Base-by-base conservation (phyloP, 2,113 vertebrate genomes). In the Paramisgurnus dabryanus region DNA sequence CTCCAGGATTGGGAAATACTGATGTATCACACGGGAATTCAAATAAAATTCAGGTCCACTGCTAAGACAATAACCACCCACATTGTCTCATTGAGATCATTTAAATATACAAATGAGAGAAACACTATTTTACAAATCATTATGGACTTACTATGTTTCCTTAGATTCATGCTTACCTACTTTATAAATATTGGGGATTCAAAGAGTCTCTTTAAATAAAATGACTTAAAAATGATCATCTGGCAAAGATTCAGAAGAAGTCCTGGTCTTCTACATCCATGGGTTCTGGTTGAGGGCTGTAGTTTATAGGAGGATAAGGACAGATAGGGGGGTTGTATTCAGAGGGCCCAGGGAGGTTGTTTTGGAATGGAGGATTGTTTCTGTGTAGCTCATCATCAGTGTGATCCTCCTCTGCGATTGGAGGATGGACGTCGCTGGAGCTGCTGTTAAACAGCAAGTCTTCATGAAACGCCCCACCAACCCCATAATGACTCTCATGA, bases 391-490 rank as follows among this genome's bases (percentile, higher is more conserved):
- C 86, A 0, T 86, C 76, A 13, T 86, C 78, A 4, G 67, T 85
- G 58, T 71, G 3, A 53, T 87, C 81, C 1, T 80, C 83, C 0
- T 11, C 49, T 22, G 18, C 70, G 7, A 12, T 71, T 41, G 34
- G 49, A 8, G 68, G 1, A 27, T 63, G 27, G 47, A 15, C 27
- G 45, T 13, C 39, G 18, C 64, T 27, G 22, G 34, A 7, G 66
- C 40, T 2, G 61, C 39, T 40, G 72, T 86, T 88, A 60, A 94
- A 93, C 7, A 94, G 87, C 80, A 91, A 90, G 50, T 91, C 87
- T 64, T 95, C 94, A 41, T 92, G 65, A 82, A 93, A 92, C 67
- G 66, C 76, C 6, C 93, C 91, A 7, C 92, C 93, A 4, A 92
- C 53, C 22, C 93, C 91, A 0, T 92, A 94, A 3, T 91, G 85